phyloP scores from a whole-genome alignment of 2,888 invertebrate genomes.

The Sarcophaga rosellei region DNA sequence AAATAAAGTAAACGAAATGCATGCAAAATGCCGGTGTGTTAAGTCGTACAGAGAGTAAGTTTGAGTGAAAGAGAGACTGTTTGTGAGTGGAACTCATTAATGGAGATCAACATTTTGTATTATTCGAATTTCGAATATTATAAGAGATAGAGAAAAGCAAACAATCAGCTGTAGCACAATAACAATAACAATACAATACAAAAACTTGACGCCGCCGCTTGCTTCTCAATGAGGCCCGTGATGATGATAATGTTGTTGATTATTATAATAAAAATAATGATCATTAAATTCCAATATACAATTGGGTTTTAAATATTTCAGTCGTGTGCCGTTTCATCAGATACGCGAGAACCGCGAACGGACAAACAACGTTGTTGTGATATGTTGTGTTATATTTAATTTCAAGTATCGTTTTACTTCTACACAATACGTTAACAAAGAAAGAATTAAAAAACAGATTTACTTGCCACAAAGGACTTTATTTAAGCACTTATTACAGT shows the following conservation, averaged over 20 bases:
- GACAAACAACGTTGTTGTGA: constrained; percentile 70
- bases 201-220: constrained; percentile 44
- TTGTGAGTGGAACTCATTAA: constrained; percentile 48
- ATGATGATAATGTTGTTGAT: constrained; percentile 24
- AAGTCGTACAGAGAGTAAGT: background rate
- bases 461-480: constrained; percentile 47
- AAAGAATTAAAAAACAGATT: constrained; percentile 1
- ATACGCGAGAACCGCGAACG: constrained; percentile 74
- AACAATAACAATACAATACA: constrained; percentile 11
- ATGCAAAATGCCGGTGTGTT: constrained; percentile 42
- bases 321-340: constrained; percentile 71
- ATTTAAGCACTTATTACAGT: background rate
- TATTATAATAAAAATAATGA: constrained; percentile 37
- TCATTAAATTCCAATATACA: constrained; percentile 32
- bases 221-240: constrained; percentile 24
- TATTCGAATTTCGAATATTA: constrained; percentile 39
- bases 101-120: constrained; percentile 43
- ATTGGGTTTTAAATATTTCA: constrained; percentile 60
- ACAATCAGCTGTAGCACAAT: constrained; percentile 58
- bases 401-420: constrained; percentile 24
- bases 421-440: background rate
- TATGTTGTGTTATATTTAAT: constrained; percentile 38
- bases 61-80: constrained; percentile 20
- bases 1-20: background rate
- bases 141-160: constrained; percentile 64